Evolutionary conservation across 2,113 vertebrate genomes (phyloP), one percentile per base, ranked within the genome.

Genomic region (Tychaedon coryphoeus): DNA sequence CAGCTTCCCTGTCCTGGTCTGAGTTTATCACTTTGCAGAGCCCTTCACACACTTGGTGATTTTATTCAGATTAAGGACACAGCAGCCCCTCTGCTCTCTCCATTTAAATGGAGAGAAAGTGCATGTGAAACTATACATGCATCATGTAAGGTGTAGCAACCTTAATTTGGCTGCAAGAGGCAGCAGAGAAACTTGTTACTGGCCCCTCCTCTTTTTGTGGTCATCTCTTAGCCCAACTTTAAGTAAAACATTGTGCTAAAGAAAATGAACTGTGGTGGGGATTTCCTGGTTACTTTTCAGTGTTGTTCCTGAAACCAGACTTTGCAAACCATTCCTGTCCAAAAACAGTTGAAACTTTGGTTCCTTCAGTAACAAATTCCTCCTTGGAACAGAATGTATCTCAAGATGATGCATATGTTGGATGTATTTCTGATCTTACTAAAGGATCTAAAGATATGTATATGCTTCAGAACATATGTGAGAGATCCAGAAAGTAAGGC

Each of bases 101-200:
- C 2, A 8, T 76, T 67, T 72, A 43, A 56, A 70, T 25, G 12
- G 25, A 51, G 50, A 28, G 26, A 16, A 51, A 51, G 50, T 28
- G 26, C 16, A 23, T 7, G 0, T 66, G 22, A 62, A 81, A 67
- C 17, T 10, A 28, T 4, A 5, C 10, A 31, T 8, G 36, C 16
- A 10, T 54, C 58, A 26, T 29, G 19, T 3, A 40, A 20, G 0
- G 0, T 34, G 31, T 1, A 48, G 0, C 22, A 82, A 26, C 10
- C 10, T 14, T 38, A n/a, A 31, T 71, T 83, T 54, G 28, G 2
- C 19, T 81, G 29, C 14, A 16, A 1, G 2, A 56, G 8, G 17
- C 12, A 57, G 10, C 19, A 13, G 18, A 62, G 25, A 50, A 58
- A 17, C 10, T 5, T 12, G 60, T 58, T 36, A 56, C 15, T 1